Base-by-base conservation (phyloP, 2,797 vertebrate species). In the Microctenopoma steveboyesi region DNA sequence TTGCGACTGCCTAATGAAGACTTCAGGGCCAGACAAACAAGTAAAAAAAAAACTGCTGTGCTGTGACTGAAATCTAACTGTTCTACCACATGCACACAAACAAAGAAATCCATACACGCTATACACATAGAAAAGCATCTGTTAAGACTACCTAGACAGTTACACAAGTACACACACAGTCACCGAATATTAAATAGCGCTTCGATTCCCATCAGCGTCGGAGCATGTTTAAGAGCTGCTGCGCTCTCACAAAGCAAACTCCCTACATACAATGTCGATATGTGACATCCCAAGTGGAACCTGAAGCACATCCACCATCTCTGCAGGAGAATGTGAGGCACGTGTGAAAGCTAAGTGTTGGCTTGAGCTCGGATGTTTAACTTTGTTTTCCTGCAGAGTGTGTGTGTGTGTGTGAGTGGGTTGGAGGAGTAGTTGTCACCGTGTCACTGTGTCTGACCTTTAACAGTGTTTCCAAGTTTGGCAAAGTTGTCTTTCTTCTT, bases 401-500 rank as follows among this genome's bases (percentile, higher is more conserved):
- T 54, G 35, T 63, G 10, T 64, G 59, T 63, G 6, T 64, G 59
- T 69, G 64, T 66, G 22, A 68, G 40, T 65, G 51, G 52, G 42
- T 9, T 18, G 10, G 40, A 67, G 69, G 1, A 3, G 66, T 59
- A 49, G 77, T 50, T 84, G 87, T 88, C 78, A 48, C 91, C 84
- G 80, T 35, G 33, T 35, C 82, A 84, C 81, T 53, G 87, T 75
- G 76, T 80, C 64, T 94, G 92, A 94, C 94, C 92, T 94, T 94
- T 93, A 92, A 87, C 78, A 49, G 88, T 88, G 89, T 90, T 90
- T 76, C 64, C 59, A 92, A 92, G 88, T 92, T 93, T 77, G 91
- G 78, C 85, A 90, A 94, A 93, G 91, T 93, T 93, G 89, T 94
- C 91, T 92, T 89, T 93, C 91, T 90, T 87, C 85, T 86, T 90